Percentiles rank a stretch among this genome's conserved stretches.
These are phyloP conservation scores for Anarrhichthys ocellatus DNA, from an alignment of 2,113 vertebrate species.

Conservation along the genomic window DNA sequence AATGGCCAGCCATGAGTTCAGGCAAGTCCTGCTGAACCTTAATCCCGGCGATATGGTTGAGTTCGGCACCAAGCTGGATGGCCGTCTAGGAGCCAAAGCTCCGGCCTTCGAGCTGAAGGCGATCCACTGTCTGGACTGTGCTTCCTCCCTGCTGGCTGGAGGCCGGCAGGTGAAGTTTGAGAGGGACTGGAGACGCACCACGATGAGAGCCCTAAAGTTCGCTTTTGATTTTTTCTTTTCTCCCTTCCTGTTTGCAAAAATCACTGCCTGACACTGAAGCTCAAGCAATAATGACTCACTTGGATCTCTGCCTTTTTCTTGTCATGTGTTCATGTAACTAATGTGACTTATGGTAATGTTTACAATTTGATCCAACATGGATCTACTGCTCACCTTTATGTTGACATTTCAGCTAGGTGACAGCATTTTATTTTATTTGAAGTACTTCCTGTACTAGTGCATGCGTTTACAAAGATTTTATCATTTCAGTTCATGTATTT, in stretches of 20 bases:
- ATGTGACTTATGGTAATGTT: conserved; percentile 31
- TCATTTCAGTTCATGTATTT: not conserved
- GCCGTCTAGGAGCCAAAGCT: conserved; percentile 90
- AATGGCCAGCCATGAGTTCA: conserved; percentile 94
- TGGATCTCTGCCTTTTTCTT: conserved; percentile 7
- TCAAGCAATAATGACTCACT: not conserved
- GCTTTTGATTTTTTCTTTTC: conserved; percentile 98
- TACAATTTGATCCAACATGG: conserved; percentile 26
- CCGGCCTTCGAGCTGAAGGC: conserved; percentile 95
- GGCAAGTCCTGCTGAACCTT: conserved; percentile 88
- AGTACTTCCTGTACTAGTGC: conserved; percentile 7
- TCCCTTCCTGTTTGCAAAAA: conserved; percentile 90
- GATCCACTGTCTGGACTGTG: conserved; percentile 93
- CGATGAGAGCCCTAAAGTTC: conserved; percentile 90
- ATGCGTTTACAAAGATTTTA: conserved; percentile 21
- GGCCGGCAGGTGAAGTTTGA: conserved; percentile 93
- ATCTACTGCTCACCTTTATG: not conserved
- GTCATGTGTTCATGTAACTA: not conserved
- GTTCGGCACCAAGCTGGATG: conserved; percentile 95
- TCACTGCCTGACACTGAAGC: conserved; percentile 53
- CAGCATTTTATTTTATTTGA: not conserved
- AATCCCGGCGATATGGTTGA: conserved; percentile 91
- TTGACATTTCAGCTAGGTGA: not conserved
- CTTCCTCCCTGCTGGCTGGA: conserved; percentile 82
- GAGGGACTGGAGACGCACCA: conserved; percentile 91